Percentiles rank a stretch among this genome's conserved stretches.
phyloP scores from a whole-genome alignment of 2,797 vertebrate species.

The Orestias chungarensis region DNA sequence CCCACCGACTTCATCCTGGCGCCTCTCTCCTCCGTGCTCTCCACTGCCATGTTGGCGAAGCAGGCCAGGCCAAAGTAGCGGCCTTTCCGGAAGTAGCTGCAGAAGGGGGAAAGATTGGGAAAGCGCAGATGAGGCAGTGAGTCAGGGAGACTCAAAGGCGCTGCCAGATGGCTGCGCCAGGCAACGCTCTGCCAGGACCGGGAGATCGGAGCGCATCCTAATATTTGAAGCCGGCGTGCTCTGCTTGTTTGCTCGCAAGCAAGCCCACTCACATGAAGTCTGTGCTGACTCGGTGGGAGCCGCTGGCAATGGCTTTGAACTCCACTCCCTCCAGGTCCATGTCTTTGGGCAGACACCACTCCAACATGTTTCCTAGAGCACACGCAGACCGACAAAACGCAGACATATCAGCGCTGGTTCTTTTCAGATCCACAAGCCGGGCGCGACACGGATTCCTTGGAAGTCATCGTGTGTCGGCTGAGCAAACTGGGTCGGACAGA shows the following conservation, averaged over 20 bases:
- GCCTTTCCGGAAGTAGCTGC: constrained; percentile 94
- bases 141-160: constrained; percentile 49
- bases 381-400: constrained; percentile 21
- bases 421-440: constrained; percentile 2
- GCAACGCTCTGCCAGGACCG: constrained; percentile 39
- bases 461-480: constrained; percentile 26
- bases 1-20: constrained; percentile 97
- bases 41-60: constrained; percentile 97
- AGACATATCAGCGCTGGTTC: constrained; percentile 9
- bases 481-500: constrained; percentile 50
- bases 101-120: constrained; percentile 9
- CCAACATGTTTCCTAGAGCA: constrained; percentile 90
- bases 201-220: constrained; percentile 40
- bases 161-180: constrained; percentile 63
- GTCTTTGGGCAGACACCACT: constrained; percentile 95
- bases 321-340: constrained; percentile 93
- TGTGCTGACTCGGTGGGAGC: constrained; percentile 92
- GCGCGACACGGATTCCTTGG: constrained; percentile 23
- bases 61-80: constrained; percentile 93
- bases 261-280: constrained; percentile 91
- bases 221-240: constrained; percentile 18
- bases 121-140: constrained; percentile 46
- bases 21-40: constrained; percentile 89
- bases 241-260: not conserved
- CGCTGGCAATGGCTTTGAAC: constrained; percentile 96